A percentile compares a stretch with the other conserved stretches of the same genome.
Evolutionary conservation across 2,888 invertebrate genomes (phyloP).

Genomic region (Anthophora plumipes): DNA sequence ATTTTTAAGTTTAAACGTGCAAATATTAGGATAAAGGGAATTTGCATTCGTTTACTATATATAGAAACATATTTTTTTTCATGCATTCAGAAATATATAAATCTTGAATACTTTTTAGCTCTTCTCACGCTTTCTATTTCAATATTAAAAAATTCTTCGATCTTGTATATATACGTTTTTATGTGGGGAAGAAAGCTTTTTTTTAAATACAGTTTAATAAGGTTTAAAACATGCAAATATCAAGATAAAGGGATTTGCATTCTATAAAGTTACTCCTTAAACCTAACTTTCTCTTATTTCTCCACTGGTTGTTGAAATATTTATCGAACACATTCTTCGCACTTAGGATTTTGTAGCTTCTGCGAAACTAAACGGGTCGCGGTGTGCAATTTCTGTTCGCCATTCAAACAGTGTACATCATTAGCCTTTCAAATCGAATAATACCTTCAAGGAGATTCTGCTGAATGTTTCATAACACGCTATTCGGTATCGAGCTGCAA

Average conservation of each 20-base stretch:
- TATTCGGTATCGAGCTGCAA: constrained; percentile 45
- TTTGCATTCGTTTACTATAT: no score
- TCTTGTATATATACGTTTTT: no score
- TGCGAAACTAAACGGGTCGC: constrained; percentile 22
- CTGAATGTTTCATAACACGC: constrained; percentile 74
- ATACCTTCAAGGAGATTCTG: constrained; percentile 72
- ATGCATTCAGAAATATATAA: no score
- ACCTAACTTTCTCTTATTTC: constrained; percentile 2
- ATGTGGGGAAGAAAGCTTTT: no score
- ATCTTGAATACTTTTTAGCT: neutral
- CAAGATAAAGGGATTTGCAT: neutral
- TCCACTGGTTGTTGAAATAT: neutral
- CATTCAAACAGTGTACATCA: constrained; percentile 43
- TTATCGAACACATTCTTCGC: neutral
- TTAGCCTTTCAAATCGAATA: constrained; percentile 73
- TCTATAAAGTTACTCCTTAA: neutral
- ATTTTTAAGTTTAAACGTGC: no score
- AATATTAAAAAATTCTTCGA: neutral
- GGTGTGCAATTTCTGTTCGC: constrained; percentile 25
- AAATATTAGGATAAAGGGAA: no score
- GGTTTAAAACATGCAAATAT: neutral
- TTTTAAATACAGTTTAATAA: no score
- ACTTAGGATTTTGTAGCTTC: constrained; percentile 11
- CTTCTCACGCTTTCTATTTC: neutral
- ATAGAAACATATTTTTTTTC: no score